Percentiles rank a stretch among this genome's conserved stretches.
Evolutionary conservation across 2,797 vertebrate species (phyloP).

Genomic region (Enteromius unitaeniatus): DNA sequence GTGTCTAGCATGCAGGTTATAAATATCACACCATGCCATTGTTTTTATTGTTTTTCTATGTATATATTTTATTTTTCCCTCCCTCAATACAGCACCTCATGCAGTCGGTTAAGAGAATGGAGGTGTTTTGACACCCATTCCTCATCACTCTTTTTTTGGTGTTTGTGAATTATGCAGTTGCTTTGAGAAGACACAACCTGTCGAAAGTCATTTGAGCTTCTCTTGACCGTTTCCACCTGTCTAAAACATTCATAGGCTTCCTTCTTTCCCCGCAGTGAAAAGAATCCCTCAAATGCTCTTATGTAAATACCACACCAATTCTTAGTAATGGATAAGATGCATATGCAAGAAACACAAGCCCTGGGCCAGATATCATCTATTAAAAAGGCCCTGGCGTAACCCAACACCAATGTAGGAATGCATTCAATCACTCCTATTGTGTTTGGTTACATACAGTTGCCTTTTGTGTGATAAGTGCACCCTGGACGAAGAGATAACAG

Average conservation of each 20-base stretch:
- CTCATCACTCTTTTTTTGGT: slow-evolving; percentile 20
- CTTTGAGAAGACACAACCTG: slow-evolving; percentile 31
- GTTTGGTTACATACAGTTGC: slow-evolving; percentile 84
- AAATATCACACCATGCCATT: no score
- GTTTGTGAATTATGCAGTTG: slow-evolving; percentile 50
- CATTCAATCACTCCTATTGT: slow-evolving; percentile 84
- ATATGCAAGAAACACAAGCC: slow-evolving; percentile 51
- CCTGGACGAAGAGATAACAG: slow-evolving; percentile 77
- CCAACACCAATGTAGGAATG: slow-evolving; percentile 80
- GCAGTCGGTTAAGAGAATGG: not conserved
- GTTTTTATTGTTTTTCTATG: not conserved
- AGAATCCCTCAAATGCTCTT: slow-evolving; percentile 64
- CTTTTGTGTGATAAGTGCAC: slow-evolving; percentile 78
- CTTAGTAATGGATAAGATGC: slow-evolving; percentile 71
- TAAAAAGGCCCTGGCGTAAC: slow-evolving; percentile 75
- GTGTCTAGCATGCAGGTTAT: no score
- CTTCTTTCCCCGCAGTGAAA: slow-evolving; percentile 62
- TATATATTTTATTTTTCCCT: not conserved
- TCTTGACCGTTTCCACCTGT: slow-evolving; percentile 53
- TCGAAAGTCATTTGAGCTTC: slow-evolving; percentile 32
- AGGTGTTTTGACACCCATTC: slow-evolving; percentile 19
- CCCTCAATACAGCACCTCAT: not conserved
- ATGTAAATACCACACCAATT: slow-evolving; percentile 69
- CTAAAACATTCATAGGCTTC: slow-evolving; percentile 54
- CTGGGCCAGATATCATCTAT: slow-evolving; percentile 76